phyloP scores from a whole-genome alignment of 2,888 invertebrate genomes.

The Diplazon laetatorius region DNA sequence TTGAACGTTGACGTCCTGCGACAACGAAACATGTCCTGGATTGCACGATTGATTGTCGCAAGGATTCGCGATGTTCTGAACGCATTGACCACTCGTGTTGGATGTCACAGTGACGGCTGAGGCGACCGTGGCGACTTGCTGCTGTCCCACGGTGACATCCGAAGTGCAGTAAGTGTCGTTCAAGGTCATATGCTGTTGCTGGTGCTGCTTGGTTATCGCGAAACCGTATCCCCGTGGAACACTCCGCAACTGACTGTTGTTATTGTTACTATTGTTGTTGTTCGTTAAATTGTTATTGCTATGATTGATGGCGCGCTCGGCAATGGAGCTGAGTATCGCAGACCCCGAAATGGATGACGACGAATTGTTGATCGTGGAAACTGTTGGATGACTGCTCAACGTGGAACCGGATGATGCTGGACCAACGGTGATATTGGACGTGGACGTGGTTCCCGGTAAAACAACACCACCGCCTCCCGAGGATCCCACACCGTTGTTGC shows the following conservation, averaged over 20 bases:
- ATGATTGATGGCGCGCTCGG: constrained; percentile 48
- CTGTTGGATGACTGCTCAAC: constrained; percentile 1
- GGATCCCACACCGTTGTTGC: constrained; percentile 43
- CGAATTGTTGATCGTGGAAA: constrained; percentile 15
- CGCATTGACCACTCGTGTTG: constrained; percentile 21
- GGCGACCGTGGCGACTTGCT: constrained; percentile 36
- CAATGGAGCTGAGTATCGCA: constrained; percentile 36
- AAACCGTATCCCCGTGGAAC: constrained; percentile 38
- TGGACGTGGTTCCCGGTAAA: constrained; percentile 24
- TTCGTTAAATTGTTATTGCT: constrained; percentile 42
- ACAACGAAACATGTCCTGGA: constrained; percentile 4
- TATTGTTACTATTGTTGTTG: constrained; percentile 52
- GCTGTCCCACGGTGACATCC: constrained; percentile 56
- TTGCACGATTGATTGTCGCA: constrained; percentile 37
- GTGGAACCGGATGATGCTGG: constrained; percentile 30
- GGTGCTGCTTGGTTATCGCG: constrained; percentile 39
- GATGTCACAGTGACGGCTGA: constrained; percentile 41
- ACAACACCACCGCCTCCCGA: not conserved
- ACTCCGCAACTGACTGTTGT: constrained; percentile 43
- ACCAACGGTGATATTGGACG: constrained; percentile 24
- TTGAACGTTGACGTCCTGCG: not conserved
- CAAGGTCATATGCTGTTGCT: constrained; percentile 46
- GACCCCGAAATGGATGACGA: constrained; percentile 25
- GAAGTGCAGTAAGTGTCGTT: constrained; percentile 56
- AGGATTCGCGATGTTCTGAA: constrained; percentile 5